These are phyloP conservation scores for Eudyptes chrysolophus DNA, from an alignment of 2,113 vertebrate genomes.

Conservation along the genomic window DNA sequence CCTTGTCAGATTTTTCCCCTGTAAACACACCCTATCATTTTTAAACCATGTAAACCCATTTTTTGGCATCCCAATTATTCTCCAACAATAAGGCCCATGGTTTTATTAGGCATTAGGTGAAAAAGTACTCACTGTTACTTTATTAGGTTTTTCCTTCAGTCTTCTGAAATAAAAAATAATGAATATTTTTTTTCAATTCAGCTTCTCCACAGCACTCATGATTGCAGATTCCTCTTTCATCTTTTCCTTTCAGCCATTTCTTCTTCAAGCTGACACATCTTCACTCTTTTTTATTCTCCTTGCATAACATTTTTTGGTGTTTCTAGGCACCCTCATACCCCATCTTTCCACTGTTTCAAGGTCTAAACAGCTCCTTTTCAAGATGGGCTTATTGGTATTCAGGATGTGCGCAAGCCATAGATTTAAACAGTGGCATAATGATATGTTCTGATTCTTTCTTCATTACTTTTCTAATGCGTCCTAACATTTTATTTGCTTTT, in stretches of 20 bases:
- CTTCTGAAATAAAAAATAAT: background rate
- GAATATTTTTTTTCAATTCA: background rate
- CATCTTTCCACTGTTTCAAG: background rate
- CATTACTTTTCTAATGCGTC: background rate
- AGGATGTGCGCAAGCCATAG: background rate
- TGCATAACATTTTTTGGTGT: background rate
- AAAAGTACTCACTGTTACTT: background rate
- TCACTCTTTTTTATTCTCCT: background rate
- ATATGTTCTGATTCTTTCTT: constrained; percentile 29
- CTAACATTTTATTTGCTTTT: constrained; percentile 33
- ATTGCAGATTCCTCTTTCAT: background rate
- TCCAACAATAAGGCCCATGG: background rate
- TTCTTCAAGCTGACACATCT: background rate
- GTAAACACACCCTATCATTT: background rate
- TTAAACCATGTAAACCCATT: background rate
- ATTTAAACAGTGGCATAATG: constrained; percentile 11
- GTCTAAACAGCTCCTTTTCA: background rate
- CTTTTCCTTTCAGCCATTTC: background rate
- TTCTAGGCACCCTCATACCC: background rate
- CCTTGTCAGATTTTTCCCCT: background rate
- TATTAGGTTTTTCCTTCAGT: background rate
- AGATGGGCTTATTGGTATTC: background rate
- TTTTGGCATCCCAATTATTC: background rate
- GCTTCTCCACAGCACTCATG: background rate
- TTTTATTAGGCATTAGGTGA: background rate